Evolutionary conservation across 2,888 invertebrate species (phyloP).

Genomic region (Gastrophysa polygoni): DNA sequence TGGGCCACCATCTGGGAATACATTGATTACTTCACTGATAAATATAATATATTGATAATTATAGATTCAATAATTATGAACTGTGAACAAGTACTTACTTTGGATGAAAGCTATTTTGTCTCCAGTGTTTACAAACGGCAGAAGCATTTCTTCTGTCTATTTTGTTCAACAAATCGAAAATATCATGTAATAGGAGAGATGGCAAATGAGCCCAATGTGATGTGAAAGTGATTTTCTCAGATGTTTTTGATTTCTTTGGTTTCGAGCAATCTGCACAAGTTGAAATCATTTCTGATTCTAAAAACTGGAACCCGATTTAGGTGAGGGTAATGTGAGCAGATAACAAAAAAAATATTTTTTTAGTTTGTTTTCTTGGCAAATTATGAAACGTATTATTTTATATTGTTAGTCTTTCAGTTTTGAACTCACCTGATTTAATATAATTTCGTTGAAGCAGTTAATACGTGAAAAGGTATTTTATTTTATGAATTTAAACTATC

Average conservation of each 20-base stretch:
- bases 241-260: conserved; percentile 56
- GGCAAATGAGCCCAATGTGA: conserved; percentile 55
- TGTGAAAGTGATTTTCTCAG: conserved; percentile 38
- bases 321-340: neutral
- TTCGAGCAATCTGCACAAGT: conserved; percentile 53
- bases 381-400: neutral
- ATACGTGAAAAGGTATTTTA: neutral
- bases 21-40: conserved; percentile 8
- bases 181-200: conserved; percentile 53
- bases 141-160: conserved; percentile 55
- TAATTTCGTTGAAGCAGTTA: neutral
- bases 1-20: conserved; percentile 55
- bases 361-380: neutral
- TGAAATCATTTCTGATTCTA: conserved; percentile 28
- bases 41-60: too few species aligned
- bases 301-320: too few species aligned
- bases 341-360: neutral
- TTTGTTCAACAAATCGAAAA: conserved; percentile 52
- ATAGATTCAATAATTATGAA: too few species aligned
- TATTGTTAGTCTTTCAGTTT: neutral
- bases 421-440: neutral
- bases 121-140: conserved; percentile 56
- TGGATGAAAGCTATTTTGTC: conserved; percentile 55
- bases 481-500: neutral
- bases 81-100: conserved; percentile 49